These are phyloP conservation scores for Cinclus cinclus DNA, from an alignment of 2,113 vertebrate species.

Conservation along the genomic window DNA sequence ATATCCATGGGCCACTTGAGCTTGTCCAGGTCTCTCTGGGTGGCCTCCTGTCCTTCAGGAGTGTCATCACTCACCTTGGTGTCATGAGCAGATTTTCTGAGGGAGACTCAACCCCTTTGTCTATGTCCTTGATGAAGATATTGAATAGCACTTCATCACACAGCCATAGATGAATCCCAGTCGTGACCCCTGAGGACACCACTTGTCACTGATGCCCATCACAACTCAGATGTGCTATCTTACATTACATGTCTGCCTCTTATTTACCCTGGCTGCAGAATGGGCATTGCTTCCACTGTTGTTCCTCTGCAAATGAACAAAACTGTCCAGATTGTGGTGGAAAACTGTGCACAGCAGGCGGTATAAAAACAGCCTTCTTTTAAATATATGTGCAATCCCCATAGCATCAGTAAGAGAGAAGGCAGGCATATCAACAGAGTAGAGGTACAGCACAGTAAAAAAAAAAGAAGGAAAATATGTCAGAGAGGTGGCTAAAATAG, in stretches of 20 bases:
- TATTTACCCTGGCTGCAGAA: background rate
- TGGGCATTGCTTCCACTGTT: background rate
- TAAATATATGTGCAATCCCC: background rate
- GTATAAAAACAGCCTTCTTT: background rate
- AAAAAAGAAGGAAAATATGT: background rate
- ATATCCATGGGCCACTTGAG: background rate
- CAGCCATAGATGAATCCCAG: background rate
- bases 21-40: background rate
- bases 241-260: background rate
- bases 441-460: background rate
- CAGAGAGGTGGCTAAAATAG: background rate
- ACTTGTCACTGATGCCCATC: background rate
- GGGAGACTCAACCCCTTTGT: background rate
- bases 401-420: background rate
- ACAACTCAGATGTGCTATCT: background rate
- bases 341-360: background rate
- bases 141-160: too few species aligned
- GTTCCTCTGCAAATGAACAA: background rate
- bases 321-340: background rate
- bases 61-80: background rate
- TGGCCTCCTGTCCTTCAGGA: rapidly evolving
- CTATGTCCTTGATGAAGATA: background rate
- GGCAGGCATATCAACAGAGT: background rate
- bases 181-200: background rate
- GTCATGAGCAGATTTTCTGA: background rate